Conservation (phyloP, 2,888 invertebrate species). For the Hemistola chrysoprasaria region DNA sequence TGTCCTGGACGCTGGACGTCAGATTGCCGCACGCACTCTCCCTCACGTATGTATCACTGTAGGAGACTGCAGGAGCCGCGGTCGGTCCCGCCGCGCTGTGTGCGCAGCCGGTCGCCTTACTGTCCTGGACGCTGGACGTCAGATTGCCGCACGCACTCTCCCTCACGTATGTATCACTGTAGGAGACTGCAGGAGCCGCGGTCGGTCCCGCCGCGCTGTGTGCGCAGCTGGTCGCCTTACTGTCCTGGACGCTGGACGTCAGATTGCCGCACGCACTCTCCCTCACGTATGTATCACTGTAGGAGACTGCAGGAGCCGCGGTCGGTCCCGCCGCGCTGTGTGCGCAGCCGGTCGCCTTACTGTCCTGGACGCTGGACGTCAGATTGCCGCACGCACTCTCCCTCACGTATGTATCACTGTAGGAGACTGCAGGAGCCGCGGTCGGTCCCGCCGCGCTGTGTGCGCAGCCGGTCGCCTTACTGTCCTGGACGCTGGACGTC, state of each 20-base stretch:
- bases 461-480: no score
- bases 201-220: constrained; percentile 83
- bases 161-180: constrained; percentile 40
- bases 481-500: no score
- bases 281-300: constrained; percentile 40
- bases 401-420: constrained; percentile 40
- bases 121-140: constrained; percentile 92
- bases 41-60: constrained; percentile 40
- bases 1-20: constrained; percentile 92
- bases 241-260: constrained; percentile 92
- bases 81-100: constrained; percentile 83
- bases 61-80: constrained; percentile 9
- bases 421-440: no score
- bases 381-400: constrained; percentile 84
- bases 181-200: constrained; percentile 9
- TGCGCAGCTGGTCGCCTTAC: constrained; percentile 90
- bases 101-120: constrained; percentile 90
- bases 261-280: constrained; percentile 84
- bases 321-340: constrained; percentile 83
- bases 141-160: constrained; percentile 84
- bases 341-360: constrained; percentile 90
- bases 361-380: constrained; percentile 92
- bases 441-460: no score
- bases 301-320: constrained; percentile 9
- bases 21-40: constrained; percentile 84